Base-by-base conservation (phyloP, 2,888 invertebrate genomes). In the Oligia latruncula region DNA sequence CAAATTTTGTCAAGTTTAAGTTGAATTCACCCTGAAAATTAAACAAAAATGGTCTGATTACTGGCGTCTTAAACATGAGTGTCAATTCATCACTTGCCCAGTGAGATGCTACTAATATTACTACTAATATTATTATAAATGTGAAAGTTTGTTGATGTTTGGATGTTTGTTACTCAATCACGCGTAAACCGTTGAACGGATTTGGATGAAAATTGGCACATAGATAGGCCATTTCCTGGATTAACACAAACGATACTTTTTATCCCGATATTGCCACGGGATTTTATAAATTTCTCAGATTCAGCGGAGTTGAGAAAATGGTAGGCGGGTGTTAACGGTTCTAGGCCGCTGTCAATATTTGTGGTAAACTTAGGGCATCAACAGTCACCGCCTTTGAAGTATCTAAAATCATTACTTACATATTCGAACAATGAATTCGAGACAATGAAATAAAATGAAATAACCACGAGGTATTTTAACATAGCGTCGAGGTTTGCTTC, bases 1-100 rank as follows among this genome's bases (percentile, higher is more conserved):
- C 77, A n/a, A 74, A 23, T 29, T 80, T 60, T n/a, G 65, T 77
- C 9, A 88, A 0, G 35, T 23, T 55, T 58, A 82, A 0, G 15
- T 88, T 77, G 23, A 88, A 88, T 74, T 89, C 86, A 11, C 88
- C 88, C 88, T 89, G 77, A 40, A 84, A 87, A 76, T 75, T 1
- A 29, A 23, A 40, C 23, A 40, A 23, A 23, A 71, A 71, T 8
- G 0, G 9, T 52, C 4, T 71, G 23, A 52, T 52, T 52, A 52
- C 8, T 52, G 58, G 9, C 8, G 23, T 23, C 9, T 55, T 23
- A 58, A 23, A 15, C 3, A 23, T 11, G 29, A 29, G 1, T 70
- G 11, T 70, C 13, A 29, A 29, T 29, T 70, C 20, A 29, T 70
- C 49, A 70, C 13, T 20, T 3, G 1, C 43, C 40, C 1, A 66